Conservation (phyloP, 1,140 invertebrate genomes). For the Stenopsyche tienmushanensis region DNA sequence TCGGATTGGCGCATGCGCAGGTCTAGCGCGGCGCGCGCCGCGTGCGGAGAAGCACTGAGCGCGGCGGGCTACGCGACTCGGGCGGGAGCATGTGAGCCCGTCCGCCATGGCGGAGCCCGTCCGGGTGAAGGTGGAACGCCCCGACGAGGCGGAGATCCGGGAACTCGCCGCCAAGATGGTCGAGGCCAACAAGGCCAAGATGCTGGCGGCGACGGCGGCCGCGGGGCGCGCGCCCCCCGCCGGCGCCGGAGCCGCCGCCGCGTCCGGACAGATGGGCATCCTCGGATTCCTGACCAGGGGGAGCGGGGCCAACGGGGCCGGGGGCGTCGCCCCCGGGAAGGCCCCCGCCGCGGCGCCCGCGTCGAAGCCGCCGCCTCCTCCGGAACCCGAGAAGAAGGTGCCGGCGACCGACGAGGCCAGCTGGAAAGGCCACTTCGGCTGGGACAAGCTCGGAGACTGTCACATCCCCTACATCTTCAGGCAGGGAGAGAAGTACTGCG, state of each 20-base stretch:
- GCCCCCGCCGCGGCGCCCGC: conserved; percentile 45
- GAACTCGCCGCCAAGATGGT: conserved; percentile 83
- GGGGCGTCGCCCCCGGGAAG: conserved; percentile 47
- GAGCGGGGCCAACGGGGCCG: too few relatives aligned
- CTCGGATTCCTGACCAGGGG: conserved; percentile 60
- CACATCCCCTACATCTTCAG: conserved; percentile 88
- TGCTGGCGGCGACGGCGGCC: conserved; percentile 53
- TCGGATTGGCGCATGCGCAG: conserved; percentile 2
- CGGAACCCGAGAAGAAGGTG: conserved; percentile 53
- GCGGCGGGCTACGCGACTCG: conserved; percentile 11
- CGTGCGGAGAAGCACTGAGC: conserved; percentile 15
- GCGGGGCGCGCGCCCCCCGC: conserved; percentile 47
- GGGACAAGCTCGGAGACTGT: conserved; percentile 80
- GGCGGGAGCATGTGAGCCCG: too few relatives aligned
- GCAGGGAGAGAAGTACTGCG: conserved; percentile 81
- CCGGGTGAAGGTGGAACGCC: conserved; percentile 76
- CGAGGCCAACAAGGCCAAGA: conserved; percentile 79
- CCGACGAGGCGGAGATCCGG: conserved; percentile 83
- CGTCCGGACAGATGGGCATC: conserved; percentile 59
- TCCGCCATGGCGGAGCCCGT: too few relatives aligned
- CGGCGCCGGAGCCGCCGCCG: conserved; percentile 47
- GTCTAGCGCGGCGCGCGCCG: conserved; percentile 10
- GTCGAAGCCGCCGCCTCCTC: conserved; percentile 40
- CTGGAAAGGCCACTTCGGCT: conserved; percentile 83
- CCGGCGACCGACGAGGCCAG: conserved; percentile 75